Conservation (phyloP, 2,888 invertebrate genomes). For the Hesperia comma region DNA sequence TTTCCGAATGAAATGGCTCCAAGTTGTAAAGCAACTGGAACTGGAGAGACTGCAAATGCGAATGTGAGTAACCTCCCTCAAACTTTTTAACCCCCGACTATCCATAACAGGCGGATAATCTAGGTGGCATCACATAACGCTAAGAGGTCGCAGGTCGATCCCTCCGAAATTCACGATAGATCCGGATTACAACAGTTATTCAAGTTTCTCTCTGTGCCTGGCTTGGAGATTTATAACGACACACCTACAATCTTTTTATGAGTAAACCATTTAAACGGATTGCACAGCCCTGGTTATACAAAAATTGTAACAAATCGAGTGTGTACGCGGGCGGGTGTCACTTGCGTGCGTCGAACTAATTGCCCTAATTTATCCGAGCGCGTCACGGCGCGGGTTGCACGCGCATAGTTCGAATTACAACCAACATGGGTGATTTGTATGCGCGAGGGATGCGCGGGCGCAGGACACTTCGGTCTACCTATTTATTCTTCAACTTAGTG, state of each 20-base stretch:
- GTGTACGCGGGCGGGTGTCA: constrained; percentile 44
- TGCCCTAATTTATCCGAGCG: constrained; percentile 43
- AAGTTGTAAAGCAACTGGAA: no score
- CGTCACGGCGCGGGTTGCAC: constrained; percentile 52
- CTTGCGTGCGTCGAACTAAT: constrained; percentile 40
- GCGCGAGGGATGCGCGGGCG: constrained; percentile 42
- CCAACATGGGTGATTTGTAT: constrained; percentile 62
- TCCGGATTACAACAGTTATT: no score
- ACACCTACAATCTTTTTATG: no score
- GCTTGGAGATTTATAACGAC: no score
- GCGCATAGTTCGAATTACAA: constrained; percentile 61
- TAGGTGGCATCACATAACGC: no score
- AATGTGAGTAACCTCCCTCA: no score
- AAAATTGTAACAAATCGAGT: constrained; percentile 48
- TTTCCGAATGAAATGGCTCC: background rate
- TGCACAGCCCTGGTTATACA: constrained; percentile 40
- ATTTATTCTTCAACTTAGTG: background rate
- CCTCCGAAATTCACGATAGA: no score
- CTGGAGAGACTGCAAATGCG: no score
- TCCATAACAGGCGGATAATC: no score
- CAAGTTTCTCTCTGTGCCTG: no score
- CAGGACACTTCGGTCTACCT: background rate
- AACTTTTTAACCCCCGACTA: no score
- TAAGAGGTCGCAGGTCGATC: no score
- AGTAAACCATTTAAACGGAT: background rate